Base-by-base conservation (phyloP, 2,888 invertebrate genomes). In the Silvanus unidentatus region DNA sequence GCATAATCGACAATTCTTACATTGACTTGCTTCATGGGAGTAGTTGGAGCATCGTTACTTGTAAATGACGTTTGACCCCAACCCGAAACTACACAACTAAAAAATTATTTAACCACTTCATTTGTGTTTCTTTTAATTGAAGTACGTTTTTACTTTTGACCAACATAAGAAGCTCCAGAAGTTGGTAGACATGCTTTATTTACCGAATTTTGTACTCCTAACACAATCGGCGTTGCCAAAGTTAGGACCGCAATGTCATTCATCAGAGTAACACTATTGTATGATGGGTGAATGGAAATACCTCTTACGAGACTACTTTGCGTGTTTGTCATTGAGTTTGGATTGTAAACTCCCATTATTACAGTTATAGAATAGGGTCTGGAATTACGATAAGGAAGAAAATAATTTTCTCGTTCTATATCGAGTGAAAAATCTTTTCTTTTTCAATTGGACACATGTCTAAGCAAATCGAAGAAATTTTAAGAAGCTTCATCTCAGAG, bases 61-160 rank as follows among this genome's bases (percentile, higher is more conserved):
- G 40, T 61, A 50, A 87, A 94, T 53, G 84, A 81, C 53, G 88
- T 77, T 64, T 89, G 87, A 10, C 94, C 94, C 91, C 93, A 94
- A 10, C 94, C 94, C 10, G 86, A 75, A 0, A 87, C 85, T 72
- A 76, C 77, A 60, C 84, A 84, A 49, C 74, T 74, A 46, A 16
- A 55, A 58, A 3, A 37, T 14, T 12, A 14, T 16, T 37, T 37
- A 5, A n/a, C 2, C n/a, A n/a, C n/a, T n/a, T n/a, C n/a, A n/a
- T n/a, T n/a, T n/a, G n/a, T n/a, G n/a, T n/a, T n/a, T n/a, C n/a
- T n/a, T n/a, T n/a, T n/a, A n/a, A n/a, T n/a, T n/a, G n/a, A n/a
- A n/a, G n/a, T n/a, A n/a, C n/a, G n/a, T n/a, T n/a, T 27, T 51
- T 52, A 60, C 60, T 41, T 54, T 53, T 58, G 57, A 16, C 62